Evolutionary conservation across 2,113 vertebrate genomes (phyloP), one percentile per base, ranked within the genome.

Genomic region (Phalacrocorax carbo): DNA sequence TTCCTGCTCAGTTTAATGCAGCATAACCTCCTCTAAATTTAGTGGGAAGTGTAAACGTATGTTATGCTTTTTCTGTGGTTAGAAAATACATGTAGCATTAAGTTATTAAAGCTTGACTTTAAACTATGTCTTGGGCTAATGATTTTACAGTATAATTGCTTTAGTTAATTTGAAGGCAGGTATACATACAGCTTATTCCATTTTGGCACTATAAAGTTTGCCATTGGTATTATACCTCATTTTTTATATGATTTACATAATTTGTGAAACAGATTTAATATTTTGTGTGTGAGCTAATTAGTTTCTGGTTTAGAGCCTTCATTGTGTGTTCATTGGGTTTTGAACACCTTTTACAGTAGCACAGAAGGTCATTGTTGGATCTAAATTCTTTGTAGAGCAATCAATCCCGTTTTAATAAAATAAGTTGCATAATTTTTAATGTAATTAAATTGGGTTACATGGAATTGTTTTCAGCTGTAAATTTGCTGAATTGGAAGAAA

Each of bases 181-280:
- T 97, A 97, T 96, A 94, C 94, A 96, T 97, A 92, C 94, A 91
- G 93, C 92, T 97, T 95, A 96, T 97, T 97, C 97, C 84, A 94
- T 97, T 97, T 97, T 96, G 96, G 94, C 95, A 95, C 95, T 94
- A 88, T 92, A 97, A 94, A 97, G 94, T 97, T 97, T 97, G 95
- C 97, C 95, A 96, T 96, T 97, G 96, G 92, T 97, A 96, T 96
- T 96, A 96, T 86, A 96, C 95, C 96, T 97, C 95, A 93, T 95
- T 94, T 94, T 93, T 93, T 92, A 86, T 91, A 94, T 97, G 96
- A 96, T 97, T 97, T 97, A 95, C 96, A 95, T 96, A 97, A 96
- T 96, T 97, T 96, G 95, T 97, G 97, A 96, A 97, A 96, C 96
- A 96, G 95, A 96, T 96, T 95, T 95, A 96, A 94, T 97, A 97